Conservation (phyloP, 2,113 vertebrate genomes). For the Nannobrachium achirus region DNA sequence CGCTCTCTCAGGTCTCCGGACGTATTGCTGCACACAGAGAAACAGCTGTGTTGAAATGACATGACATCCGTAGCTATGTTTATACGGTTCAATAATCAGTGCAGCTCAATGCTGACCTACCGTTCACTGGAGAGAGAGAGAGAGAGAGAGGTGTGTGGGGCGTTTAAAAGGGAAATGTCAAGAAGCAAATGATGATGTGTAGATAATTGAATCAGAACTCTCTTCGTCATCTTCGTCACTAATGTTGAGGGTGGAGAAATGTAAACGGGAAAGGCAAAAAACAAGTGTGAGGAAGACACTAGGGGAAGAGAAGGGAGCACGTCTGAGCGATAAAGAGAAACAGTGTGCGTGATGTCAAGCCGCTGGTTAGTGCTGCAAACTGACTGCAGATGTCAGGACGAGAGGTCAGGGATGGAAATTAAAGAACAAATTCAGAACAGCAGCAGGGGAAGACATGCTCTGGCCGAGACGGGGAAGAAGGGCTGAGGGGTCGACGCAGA, state of each 20-base stretch:
- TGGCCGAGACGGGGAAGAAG: conserved; percentile 11
- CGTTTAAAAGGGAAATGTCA: neutral
- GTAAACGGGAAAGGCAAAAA: neutral
- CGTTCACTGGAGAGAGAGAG: no score
- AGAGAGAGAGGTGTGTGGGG: neutral
- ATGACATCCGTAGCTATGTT: neutral
- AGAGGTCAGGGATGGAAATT: conserved; percentile 66
- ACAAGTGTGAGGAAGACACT: neutral
- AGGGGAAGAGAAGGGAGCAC: neutral
- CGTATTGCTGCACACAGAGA: neutral
- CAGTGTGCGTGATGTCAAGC: conserved; percentile 47
- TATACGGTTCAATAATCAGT: neutral
- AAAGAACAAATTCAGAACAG: conserved; percentile 61
- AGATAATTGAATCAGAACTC: neutral
- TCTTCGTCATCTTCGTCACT: neutral
- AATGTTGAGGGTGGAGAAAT: neutral
- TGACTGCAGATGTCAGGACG: conserved; percentile 58
- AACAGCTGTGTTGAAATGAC: neutral
- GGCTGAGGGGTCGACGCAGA: conserved; percentile 45
- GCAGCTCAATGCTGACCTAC: neutral
- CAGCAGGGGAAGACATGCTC: conserved; percentile 35
- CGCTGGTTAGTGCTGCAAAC: conserved; percentile 48
- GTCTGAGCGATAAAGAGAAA: conserved; percentile 38
- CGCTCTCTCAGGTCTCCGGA: neutral
- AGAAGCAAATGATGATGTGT: neutral